These are phyloP conservation scores for Wasmannia auropunctata DNA, from an alignment of 1,140 invertebrate genomes.

Conservation along the genomic window DNA sequence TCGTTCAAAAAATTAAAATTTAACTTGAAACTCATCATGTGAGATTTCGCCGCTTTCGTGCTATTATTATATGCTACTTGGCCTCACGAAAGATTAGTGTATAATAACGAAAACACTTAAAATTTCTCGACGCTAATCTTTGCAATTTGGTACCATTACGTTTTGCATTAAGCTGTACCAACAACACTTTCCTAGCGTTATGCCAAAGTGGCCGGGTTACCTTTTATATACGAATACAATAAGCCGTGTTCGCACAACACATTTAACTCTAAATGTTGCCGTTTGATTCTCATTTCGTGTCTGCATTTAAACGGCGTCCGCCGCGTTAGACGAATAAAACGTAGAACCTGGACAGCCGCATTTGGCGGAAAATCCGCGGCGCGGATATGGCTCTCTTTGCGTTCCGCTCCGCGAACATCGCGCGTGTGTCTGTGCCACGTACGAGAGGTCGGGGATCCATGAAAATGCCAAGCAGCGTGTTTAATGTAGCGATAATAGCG, in stretches of 20 bases:
- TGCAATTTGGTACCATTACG: constrained; percentile 21
- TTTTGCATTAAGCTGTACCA: constrained; percentile 7
- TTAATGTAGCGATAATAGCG: constrained; percentile 55
- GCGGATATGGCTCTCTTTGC: constrained; percentile 12
- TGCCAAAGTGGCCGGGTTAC: background rate
- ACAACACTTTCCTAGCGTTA: background rate
- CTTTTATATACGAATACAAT: constrained; percentile 43
- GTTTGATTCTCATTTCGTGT: constrained; percentile 51
- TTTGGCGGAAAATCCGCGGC: constrained; percentile 36
- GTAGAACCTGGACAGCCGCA: constrained; percentile 14
- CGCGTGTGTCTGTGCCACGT: background rate
- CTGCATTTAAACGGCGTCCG: constrained; percentile 31
- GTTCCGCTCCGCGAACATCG: background rate
- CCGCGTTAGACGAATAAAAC: constrained; percentile 32
- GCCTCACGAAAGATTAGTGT: background rate
- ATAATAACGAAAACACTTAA: background rate
- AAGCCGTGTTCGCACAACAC: constrained; percentile 10
- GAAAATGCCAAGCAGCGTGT: constrained; percentile 50
- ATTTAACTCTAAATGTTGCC: constrained; percentile 26
- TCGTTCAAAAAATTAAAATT: background rate
- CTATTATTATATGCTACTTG: background rate
- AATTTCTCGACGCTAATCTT: constrained; percentile 30
- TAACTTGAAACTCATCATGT: background rate
- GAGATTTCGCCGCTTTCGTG: background rate
- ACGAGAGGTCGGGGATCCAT: background rate